A percentile compares a stretch with the other conserved stretches of the same genome.
phyloP scores from a whole-genome alignment of 2,797 vertebrate genomes.

The Echeneis naucrates region DNA sequence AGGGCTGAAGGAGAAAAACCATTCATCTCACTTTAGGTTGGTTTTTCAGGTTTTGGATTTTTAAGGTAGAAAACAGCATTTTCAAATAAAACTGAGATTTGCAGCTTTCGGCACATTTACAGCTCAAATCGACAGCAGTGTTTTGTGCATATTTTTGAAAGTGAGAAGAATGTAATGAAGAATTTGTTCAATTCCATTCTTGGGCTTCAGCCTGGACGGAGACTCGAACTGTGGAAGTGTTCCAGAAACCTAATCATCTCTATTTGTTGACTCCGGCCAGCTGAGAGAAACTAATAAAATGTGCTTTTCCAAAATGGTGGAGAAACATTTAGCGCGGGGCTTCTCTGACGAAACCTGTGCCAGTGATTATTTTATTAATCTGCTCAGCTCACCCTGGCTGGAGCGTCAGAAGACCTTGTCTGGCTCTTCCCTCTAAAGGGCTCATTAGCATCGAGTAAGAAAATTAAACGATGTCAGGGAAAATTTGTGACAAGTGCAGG shows the following conservation, averaged over 20 bases:
- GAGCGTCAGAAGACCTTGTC: background rate
- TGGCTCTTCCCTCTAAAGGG: background rate
- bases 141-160: background rate
- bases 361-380: slow-evolving; percentile 13
- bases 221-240: slow-evolving; percentile 12
- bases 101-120: background rate
- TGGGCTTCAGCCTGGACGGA: background rate
- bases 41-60: background rate
- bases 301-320: slow-evolving; percentile 6
- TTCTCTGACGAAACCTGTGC: background rate
- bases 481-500: background rate
- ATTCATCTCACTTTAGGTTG: too few species aligned
- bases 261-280: background rate
- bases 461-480: background rate
- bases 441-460: background rate
- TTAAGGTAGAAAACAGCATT: background rate
- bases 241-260: slow-evolving; percentile 15
- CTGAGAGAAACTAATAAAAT: slow-evolving; percentile 25
- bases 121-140: background rate
- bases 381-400: background rate
- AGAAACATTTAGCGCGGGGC: slow-evolving; percentile 27
- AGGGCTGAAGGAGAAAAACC: too few species aligned
- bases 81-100: background rate
- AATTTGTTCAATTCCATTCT: background rate
- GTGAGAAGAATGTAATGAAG: background rate